Conservation (phyloP, 1,140 invertebrate species). For the Macrobrachium rosenbergii region DNA sequence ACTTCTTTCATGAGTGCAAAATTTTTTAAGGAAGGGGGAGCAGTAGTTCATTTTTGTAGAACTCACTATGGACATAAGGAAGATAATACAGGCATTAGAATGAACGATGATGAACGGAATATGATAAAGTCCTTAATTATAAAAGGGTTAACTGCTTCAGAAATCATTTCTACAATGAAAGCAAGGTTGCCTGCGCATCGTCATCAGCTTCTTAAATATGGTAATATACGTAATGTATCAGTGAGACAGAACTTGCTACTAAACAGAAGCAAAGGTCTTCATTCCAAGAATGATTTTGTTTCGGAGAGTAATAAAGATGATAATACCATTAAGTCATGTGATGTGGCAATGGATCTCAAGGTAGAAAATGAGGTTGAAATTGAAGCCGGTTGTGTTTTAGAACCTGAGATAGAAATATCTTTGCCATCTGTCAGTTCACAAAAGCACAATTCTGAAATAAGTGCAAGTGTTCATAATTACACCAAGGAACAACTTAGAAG, state of each 20-base stretch:
- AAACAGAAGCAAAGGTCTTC: neutral
- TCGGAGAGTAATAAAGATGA: neutral
- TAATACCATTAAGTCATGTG: neutral
- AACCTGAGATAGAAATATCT: neutral
- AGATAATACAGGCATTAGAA: conserved; percentile 14
- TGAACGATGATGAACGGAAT: conserved; percentile 35
- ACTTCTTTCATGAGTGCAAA: conserved; percentile 50
- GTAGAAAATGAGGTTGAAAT: conserved; percentile 45
- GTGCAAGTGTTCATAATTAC: neutral
- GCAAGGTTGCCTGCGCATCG: conserved; percentile 35
- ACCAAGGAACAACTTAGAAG: conserved; percentile 2
- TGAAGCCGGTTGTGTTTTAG: neutral
- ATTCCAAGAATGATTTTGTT: neutral
- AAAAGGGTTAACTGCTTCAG: conserved; percentile 15
- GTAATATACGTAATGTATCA: conserved; percentile 36
- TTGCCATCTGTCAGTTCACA: neutral
- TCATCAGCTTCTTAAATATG: conserved; percentile 42
- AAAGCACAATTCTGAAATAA: neutral
- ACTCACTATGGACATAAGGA: conserved; percentile 48
- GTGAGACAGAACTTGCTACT: conserved; percentile 32
- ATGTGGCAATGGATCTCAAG: conserved; percentile 13
- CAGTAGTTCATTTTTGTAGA: conserved; percentile 44
- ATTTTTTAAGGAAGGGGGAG: conserved; percentile 43
- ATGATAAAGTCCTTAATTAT: conserved; percentile 38
- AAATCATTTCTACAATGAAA: conserved; percentile 44